phyloP scores from a whole-genome alignment of 2,888 invertebrate species.

The Cyclophora albipunctata region DNA sequence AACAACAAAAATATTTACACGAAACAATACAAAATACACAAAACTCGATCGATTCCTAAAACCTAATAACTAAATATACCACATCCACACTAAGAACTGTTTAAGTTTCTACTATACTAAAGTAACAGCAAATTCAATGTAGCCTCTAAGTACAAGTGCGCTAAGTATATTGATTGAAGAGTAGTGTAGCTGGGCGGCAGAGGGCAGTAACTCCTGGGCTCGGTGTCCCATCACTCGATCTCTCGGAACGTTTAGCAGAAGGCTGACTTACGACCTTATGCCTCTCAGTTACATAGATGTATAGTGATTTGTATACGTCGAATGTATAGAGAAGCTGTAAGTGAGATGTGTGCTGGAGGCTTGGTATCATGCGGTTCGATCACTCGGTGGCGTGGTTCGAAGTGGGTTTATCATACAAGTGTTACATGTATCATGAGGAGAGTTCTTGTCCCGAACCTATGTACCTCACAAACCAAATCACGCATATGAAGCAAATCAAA shows the following conservation, averaged over 20 bases:
- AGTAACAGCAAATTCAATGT: conserved; percentile 59
- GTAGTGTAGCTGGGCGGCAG: conserved; percentile 67
- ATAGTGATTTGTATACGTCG: conserved; percentile 58
- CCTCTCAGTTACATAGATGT: conserved; percentile 68
- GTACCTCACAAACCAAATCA: conserved; percentile 29
- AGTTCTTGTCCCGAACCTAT: conserved; percentile 49
- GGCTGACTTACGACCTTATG: conserved; percentile 50
- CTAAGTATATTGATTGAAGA: conserved; percentile 55
- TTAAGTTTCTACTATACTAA: conserved; percentile 54
- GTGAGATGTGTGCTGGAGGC: conserved; percentile 74
- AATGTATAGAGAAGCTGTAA: conserved; percentile 72
- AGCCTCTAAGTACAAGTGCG: conserved; percentile 71
- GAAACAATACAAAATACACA: conserved; percentile 17
- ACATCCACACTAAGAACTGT: conserved; percentile 64
- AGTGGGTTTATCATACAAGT: conserved; percentile 65
- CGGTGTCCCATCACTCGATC: conserved; percentile 22
- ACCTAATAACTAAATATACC: conserved; percentile 54
- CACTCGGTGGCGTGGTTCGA: conserved; percentile 75
- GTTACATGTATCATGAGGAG: conserved; percentile 56
- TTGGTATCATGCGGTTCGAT: conserved; percentile 72
- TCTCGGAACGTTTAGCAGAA: conserved; percentile 10
- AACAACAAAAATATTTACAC: conserved; percentile 20
- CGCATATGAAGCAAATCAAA: conserved; percentile 29
- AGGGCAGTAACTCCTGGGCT: conserved; percentile 53
- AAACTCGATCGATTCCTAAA: conserved; percentile 24